Evolutionary conservation across 2,888 invertebrate genomes (phyloP), one percentile per base, ranked within the genome.

Genomic region (Dolomedes plantarius): DNA sequence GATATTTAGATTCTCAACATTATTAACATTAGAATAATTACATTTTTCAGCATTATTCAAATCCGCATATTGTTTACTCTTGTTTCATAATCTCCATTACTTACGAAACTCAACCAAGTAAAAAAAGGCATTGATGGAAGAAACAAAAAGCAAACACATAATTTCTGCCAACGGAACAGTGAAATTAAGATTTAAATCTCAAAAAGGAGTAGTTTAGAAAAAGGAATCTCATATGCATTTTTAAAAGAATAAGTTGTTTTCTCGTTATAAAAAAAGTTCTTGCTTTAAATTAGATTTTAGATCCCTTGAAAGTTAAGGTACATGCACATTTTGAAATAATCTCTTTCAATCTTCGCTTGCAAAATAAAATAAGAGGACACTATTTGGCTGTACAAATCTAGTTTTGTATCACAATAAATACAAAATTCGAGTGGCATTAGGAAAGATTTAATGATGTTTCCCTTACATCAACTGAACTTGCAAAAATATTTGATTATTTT

Each of bases 201-300:
- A 16, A 46, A 46, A 46, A 7, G 46, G 2, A 16, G 2, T 16
- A 46, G 7, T 16, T 46, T 16, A 19, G 23, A 23, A 56, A 56
- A 56, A 23, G 23, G 1, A 56, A 56, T 23, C 1, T 11, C 19
- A 16, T 46, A 46, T 46, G 46, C 16, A 46, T 46, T 46, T 46
- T 46, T 46, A 13, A 16, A 6, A 46, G 2, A 16, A 16, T 23
- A 16, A 56, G 23, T 56, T 56, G 16, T 23, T 46, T 6, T 1
- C 56, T 5, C 23, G 5, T 19, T 23, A 23, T 56, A 23, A 56
- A 56, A 19, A 56, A 56, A 1, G 16, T 3, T 36, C 36, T 13
- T 56, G 56, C 5, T 19, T 56, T 56, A 23, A 56, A 56, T 56
- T 56, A 56, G 56, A 56, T 56, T 46, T 56, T 23, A 56, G 56